These are phyloP conservation scores for Akabosia matsudoensis DNA, from an alignment of 1,140 invertebrate species.

Conservation along the genomic window DNA sequence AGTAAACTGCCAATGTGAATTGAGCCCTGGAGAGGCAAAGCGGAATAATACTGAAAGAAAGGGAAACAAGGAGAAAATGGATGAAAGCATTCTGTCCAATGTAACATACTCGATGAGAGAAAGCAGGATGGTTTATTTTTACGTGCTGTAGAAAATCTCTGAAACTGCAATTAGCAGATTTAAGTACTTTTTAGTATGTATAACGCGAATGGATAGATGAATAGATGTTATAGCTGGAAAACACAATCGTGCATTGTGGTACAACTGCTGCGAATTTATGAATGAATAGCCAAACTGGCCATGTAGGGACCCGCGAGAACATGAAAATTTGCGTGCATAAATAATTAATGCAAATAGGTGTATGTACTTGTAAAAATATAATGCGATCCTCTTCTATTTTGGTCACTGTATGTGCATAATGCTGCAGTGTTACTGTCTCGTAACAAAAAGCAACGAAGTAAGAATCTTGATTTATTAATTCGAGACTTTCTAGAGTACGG, in stretches of 20 bases:
- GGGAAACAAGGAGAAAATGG: not conserved
- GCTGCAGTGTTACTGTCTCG: too few species aligned
- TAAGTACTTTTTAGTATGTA: not conserved
- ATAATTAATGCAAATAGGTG: slow-evolving; percentile 14
- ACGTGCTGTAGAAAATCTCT: not conserved
- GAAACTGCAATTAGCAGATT: slow-evolving; percentile 5
- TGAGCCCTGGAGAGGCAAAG: not conserved
- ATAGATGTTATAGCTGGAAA: not conserved
- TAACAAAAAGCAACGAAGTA: too few species aligned
- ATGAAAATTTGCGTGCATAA: slow-evolving; percentile 8
- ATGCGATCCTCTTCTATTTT: too few species aligned
- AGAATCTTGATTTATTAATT: too few species aligned
- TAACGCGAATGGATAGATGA: not conserved
- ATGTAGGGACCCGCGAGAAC: not conserved
- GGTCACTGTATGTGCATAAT: too few species aligned
- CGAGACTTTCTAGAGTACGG: too few species aligned
- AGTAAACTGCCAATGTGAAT: not conserved
- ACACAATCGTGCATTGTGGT: too few species aligned
- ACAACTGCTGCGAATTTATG: too few species aligned
- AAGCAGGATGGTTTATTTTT: not conserved
- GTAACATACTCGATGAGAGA: not conserved
- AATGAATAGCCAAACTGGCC: too few species aligned
- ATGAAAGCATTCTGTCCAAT: not conserved
- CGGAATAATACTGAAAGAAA: not conserved
- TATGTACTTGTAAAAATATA: slow-evolving; percentile 6